Percentiles rank a stretch among this genome's conserved stretches.
These are phyloP conservation scores for Hirudo medicinalis DNA, from an alignment of 1,140 invertebrate genomes.

Conservation along the genomic window DNA sequence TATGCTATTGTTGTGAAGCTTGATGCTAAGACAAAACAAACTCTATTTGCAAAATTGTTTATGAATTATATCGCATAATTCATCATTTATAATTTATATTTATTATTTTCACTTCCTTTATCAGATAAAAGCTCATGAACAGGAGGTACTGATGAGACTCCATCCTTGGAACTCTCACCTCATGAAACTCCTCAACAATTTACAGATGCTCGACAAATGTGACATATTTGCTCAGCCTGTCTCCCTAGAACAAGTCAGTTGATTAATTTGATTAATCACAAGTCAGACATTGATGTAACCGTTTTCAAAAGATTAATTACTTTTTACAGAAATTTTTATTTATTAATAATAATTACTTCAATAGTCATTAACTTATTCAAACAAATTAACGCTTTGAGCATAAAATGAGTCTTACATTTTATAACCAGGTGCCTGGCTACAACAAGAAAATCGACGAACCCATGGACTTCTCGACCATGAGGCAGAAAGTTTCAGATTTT, in stretches of 20 bases:
- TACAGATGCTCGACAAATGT: conserved; percentile 64
- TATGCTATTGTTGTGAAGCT: neutral
- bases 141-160: conserved; percentile 56
- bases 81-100: neutral
- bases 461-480: conserved; percentile 91
- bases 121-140: conserved; percentile 58
- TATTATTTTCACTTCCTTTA: neutral
- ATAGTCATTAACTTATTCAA: too few species aligned
- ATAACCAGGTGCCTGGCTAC: conserved; percentile 68
- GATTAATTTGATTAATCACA: neutral
- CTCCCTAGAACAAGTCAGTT: conserved; percentile 59
- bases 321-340: too few species aligned
- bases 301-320: too few species aligned
- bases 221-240: conserved; percentile 87
- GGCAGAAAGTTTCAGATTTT: conserved; percentile 58
- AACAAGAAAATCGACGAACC: conserved; percentile 77
- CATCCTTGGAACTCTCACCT: conserved; percentile 67
- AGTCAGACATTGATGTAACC: too few species aligned
- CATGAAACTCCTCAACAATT: conserved; percentile 52
- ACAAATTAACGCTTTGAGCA: too few species aligned
- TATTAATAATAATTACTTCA: too few species aligned
- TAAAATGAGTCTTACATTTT: neutral
- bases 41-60: neutral
- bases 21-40: neutral
- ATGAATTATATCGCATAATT: neutral